Base-by-base conservation (phyloP, 1,140 invertebrate species). In the Sipha flava region DNA sequence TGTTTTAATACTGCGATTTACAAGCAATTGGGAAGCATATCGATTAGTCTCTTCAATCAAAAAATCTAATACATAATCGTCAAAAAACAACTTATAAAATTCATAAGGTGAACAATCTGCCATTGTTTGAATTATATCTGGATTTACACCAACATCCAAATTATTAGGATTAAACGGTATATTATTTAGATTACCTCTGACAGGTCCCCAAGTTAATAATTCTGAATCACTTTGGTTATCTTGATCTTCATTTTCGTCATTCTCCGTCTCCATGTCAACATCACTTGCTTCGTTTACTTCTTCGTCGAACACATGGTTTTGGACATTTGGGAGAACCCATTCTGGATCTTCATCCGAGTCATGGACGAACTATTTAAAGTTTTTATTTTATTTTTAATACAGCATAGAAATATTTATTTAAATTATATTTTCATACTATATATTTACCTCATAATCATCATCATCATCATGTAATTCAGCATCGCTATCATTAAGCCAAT, bases 11-110 rank as follows among this genome's bases (percentile, higher is more conserved):
- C 14, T 59, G 29, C 64, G 31, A n/a, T 80, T 31, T 21, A 75
- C 81, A 43, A 47, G 26, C 10, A n/a, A 77, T 62, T 72, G 43
- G 6, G 21, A 47, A 23, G 82, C 81, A 83, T 83, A 80, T 4
- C 66, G 70, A 70, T 83, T 83, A 34, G 83, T 83, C 62, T 83
- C 80, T 29, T 43, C 31, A 6, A 82, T 80, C 23, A 83, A 80
- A 54, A 83, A 47, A 66, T 81, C 62, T 23, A 81, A 37, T 18
- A 80, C 23, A 23, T 81, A 79, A n/a, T 77, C 47, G 6, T 79
- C 73, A 18, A 79, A 26, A 75, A 54, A 79, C 21, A 79, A 59
- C 4, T 43, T 12, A n/a, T 34, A 79, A 59, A 79, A 79, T 12
- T 57, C 73, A 34, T 18, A 7, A 14, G 49, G 31, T 14, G 9